phyloP scores from a whole-genome alignment of 2,888 invertebrate genomes.

The Calephelis perditalis region DNA sequence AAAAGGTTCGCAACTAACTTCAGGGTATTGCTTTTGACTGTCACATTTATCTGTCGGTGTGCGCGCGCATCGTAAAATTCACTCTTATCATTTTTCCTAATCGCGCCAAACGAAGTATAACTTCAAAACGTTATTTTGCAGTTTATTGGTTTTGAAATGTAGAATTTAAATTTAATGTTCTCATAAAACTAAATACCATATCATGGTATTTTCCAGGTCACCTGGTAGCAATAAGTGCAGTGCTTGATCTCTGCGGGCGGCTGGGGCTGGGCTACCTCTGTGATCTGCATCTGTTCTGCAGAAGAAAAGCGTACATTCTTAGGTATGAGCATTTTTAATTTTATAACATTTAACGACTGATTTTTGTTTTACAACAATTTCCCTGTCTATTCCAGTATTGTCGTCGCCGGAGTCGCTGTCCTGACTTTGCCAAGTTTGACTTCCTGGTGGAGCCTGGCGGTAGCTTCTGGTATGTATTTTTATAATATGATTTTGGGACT shows the following conservation, averaged over 20 bases:
- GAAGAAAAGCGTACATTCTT: slow-evolving; percentile 83
- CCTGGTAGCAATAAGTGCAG: slow-evolving; percentile 86
- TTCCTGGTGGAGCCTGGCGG: slow-evolving; percentile 81
- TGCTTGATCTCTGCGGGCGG: slow-evolving; percentile 83
- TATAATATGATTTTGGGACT: too few relatives aligned
- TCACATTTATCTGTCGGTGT: too few relatives aligned
- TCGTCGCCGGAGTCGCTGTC: slow-evolving; percentile 83
- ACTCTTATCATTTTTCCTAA: too few relatives aligned
- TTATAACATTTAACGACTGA: neutral
- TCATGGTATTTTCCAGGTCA: slow-evolving; percentile 67
- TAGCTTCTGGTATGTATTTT: slow-evolving; percentile 75
- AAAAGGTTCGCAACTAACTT: too few relatives aligned
- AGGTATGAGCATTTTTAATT: slow-evolving; percentile 65
- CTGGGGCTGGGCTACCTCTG: slow-evolving; percentile 86
- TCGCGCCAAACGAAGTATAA: too few relatives aligned
- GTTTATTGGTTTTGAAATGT: too few relatives aligned
- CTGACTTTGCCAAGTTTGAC: slow-evolving; percentile 81
- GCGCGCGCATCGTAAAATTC: too few relatives aligned
- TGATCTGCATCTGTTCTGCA: slow-evolving; percentile 83
- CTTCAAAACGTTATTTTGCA: too few relatives aligned
- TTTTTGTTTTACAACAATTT: slow-evolving; percentile 13
- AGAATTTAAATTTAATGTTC: too few relatives aligned
- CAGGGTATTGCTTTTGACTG: too few relatives aligned
- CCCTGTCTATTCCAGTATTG: slow-evolving; percentile 68
- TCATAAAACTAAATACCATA: too few relatives aligned